These are phyloP conservation scores for Corythoichthys haematopterus DNA, from an alignment of 2,113 vertebrate species.

Conservation along the genomic window DNA sequence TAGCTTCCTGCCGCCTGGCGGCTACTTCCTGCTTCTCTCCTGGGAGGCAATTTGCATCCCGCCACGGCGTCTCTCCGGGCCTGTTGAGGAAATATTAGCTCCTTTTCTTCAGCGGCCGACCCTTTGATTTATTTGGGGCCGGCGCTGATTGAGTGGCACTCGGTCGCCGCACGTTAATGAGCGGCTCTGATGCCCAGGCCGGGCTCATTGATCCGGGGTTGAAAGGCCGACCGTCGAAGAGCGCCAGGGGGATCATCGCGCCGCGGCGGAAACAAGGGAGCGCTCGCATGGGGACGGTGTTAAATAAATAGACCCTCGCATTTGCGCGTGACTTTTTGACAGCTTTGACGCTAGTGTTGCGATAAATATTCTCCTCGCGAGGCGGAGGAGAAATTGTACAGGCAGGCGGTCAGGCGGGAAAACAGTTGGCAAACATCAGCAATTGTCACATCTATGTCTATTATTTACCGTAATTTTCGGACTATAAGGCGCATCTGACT, in stretches of 20 bases:
- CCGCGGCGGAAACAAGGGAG: conserved; percentile 34
- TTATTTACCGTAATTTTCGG: too few relatives aligned
- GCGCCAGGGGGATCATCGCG: conserved; percentile 70
- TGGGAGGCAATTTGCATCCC: conserved; percentile 77
- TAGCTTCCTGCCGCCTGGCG: conserved; percentile 73
- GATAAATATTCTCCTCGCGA: background rate
- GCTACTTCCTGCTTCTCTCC: conserved; percentile 69
- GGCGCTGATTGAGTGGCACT: conserved; percentile 62
- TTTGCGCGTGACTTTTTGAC: conserved; percentile 44
- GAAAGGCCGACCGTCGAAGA: conserved; percentile 56
- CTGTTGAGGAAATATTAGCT: conserved; percentile 73
- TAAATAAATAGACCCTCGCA: conserved; percentile 42
- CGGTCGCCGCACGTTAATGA: conserved; percentile 63
- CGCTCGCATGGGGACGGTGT: conserved; percentile 33
- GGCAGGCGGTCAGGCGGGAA: background rate
- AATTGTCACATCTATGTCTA: too few relatives aligned
- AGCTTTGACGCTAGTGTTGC: conserved; percentile 3
- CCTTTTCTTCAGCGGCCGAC: conserved; percentile 59
- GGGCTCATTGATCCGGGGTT: conserved; percentile 62
- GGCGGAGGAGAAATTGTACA: background rate
- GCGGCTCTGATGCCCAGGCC: conserved; percentile 45
- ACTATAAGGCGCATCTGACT: too few relatives aligned
- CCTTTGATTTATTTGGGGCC: conserved; percentile 70
- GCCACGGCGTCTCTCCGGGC: conserved; percentile 68
- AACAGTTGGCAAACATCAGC: background rate